Percentiles rank a stretch among this genome's conserved stretches.
Evolutionary conservation across 2,888 invertebrate genomes (phyloP).

Genomic region (Hoplodrina ambigua): DNA sequence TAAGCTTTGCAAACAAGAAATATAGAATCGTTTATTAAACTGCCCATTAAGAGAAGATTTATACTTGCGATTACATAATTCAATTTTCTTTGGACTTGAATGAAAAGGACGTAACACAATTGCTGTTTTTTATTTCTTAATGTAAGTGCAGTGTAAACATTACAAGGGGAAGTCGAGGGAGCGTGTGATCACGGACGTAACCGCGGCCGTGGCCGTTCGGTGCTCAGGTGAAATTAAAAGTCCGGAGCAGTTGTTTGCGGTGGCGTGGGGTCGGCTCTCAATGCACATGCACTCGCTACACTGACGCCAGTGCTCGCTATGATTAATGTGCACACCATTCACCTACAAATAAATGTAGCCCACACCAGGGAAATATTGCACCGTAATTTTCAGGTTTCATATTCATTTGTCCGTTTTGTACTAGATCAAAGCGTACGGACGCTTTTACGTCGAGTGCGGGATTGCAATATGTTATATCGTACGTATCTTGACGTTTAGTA

Average conservation of each 20-base stretch:
- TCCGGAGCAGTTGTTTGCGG: constrained; percentile 84
- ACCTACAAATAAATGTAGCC: constrained; percentile 78
- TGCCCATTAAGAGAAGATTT: constrained; percentile 46
- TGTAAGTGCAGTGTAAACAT: constrained; percentile 51
- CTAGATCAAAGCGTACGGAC: constrained; percentile 73
- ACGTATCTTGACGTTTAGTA: constrained; percentile 37
- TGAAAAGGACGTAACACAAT: constrained; percentile 15
- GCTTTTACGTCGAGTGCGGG: constrained; percentile 34
- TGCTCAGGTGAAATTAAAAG: constrained; percentile 86
- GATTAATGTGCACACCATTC: constrained; percentile 82
- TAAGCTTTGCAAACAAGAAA: constrained; percentile 45
- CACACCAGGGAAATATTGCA: constrained; percentile 75
- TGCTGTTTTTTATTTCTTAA: constrained; percentile 35
- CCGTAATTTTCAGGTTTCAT: constrained; percentile 79
- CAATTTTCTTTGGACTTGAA: constrained; percentile 14
- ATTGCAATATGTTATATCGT: constrained; percentile 52
- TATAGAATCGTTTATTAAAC: constrained; percentile 49
- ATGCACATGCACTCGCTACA: constrained; percentile 79
- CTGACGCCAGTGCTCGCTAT: constrained; percentile 73
- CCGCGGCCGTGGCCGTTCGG: constrained; percentile 71
- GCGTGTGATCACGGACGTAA: constrained; percentile 70
- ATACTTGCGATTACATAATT: constrained; percentile 39
- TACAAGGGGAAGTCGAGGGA: constrained; percentile 42
- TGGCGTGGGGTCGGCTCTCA: constrained; percentile 70
- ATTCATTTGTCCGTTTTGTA: constrained; percentile 79